Percentiles rank a stretch among this genome's conserved stretches.
phyloP scores from a whole-genome alignment of 2,113 vertebrate species.

The Podarcis raffonei region DNA sequence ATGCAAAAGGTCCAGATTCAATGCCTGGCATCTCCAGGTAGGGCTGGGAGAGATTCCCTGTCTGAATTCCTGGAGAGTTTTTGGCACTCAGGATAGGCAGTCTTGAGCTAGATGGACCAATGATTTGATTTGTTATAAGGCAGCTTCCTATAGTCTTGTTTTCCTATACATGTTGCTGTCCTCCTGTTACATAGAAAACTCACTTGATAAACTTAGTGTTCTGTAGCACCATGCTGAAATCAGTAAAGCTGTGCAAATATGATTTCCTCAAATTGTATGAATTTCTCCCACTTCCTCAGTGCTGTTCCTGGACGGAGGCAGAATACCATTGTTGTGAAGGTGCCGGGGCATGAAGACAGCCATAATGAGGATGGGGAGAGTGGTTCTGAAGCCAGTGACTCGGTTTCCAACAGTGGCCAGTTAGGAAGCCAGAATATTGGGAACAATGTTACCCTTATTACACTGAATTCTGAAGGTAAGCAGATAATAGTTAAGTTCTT shows the following conservation, averaged over 20 bases:
- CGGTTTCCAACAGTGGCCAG: constrained; percentile 89
- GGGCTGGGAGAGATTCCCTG: no score
- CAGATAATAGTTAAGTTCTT: background rate
- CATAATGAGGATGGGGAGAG: constrained; percentile 95
- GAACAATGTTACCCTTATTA: constrained; percentile 96
- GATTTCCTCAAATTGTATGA: background rate
- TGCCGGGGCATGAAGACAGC: constrained; percentile 90
- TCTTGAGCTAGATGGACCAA: no score
- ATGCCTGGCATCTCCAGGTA: no score
- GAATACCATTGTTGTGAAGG: constrained; percentile 97
- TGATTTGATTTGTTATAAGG: no score
- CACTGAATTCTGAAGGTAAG: constrained; percentile 95
- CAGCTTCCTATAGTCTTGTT: no score
- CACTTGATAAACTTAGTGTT: accelerated
- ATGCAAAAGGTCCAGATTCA: no score
- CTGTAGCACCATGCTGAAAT: background rate
- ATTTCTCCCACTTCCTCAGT: constrained; percentile 62
- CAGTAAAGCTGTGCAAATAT: accelerated
- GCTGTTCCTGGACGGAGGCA: constrained; percentile 87
- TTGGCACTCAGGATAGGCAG: no score
- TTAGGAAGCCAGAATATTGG: constrained; percentile 80
- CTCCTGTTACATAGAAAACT: background rate
- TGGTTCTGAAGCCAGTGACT: constrained; percentile 95
- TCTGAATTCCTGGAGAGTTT: no score
- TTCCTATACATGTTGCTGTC: background rate